Base-by-base conservation (phyloP, 2,797 vertebrate species). In the Pampus argenteus region DNA sequence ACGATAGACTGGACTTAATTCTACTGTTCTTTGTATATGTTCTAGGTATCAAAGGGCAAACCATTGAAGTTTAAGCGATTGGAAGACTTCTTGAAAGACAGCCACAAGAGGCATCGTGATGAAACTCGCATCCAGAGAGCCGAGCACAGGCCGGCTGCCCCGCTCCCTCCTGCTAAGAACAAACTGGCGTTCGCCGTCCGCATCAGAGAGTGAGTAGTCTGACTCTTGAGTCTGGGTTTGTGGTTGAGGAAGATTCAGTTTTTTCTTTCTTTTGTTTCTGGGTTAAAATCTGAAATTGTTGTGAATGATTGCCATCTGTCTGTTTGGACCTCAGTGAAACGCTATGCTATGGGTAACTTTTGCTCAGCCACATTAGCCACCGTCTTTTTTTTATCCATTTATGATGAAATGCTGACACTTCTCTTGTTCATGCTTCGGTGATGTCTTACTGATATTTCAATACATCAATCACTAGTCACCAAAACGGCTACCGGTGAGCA, bases 61-160 rank as follows among this genome's bases (percentile, higher is more conserved):
- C 88, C 95, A 1, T 52, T 98, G 10, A 94, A 90, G 67, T 99
- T 99, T 82, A 96, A 94, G 62, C 95, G 98, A 22, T 88, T 99
- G 29, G 98, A 99, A 75, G 90, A 95, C 2, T 96, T 97, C 50
- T 68, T 98, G 18, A 93, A 87, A 29, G 94, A 97, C 28, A 94
- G 96, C 0, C 95, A 94, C 80, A 94, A 80, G 42, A 94, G 84
- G 5, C 80, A 90, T 10, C 88, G 96, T 0, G 97, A 99, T 76
- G 90, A 94, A 0, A 82, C 78, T 0, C 93, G 97, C 0, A 84
- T 99, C 60, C 71, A 50, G 22, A 94, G 97, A 28, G 75, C 90
- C 9, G 44, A 89, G 4, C 79, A 81, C 44, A 93, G 95, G 9
- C 95, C 96, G 0, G 80, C 83, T 0, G 54, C 85, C 2, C 59